Percentiles rank a stretch among this genome's conserved stretches.
Evolutionary conservation across 2,888 invertebrate genomes (phyloP).

Genomic region (Eilema depressum): DNA sequence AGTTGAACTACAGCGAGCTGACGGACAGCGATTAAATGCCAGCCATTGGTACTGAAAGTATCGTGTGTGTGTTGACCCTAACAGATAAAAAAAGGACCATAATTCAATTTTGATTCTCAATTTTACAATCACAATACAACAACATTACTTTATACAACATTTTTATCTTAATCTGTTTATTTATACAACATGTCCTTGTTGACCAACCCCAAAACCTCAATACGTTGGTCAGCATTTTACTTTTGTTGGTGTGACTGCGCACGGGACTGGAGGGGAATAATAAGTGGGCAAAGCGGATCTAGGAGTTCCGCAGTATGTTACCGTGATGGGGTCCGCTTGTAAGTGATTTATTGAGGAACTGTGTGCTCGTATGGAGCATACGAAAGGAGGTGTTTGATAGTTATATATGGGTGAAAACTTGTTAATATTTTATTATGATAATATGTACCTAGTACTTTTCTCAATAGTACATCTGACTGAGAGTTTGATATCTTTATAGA

Average conservation of each 20-base stretch:
- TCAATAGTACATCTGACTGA: no score
- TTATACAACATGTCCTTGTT: slow-evolving; percentile 48
- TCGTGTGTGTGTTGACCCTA: not conserved
- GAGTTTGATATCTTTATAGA: no score
- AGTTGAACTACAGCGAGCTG: not conserved
- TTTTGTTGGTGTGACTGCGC: slow-evolving; percentile 29
- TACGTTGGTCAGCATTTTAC: slow-evolving; percentile 47
- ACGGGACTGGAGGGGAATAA: slow-evolving; percentile 39
- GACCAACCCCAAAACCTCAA: slow-evolving; percentile 56
- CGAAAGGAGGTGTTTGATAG: not conserved
- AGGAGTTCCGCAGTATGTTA: slow-evolving; percentile 31
- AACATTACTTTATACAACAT: slow-evolving; percentile 39
- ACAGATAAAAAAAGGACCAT: not conserved
- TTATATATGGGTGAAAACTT: not conserved
- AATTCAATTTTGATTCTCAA: slow-evolving; percentile 4
- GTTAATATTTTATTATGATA: no score
- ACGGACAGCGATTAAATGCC: not conserved
- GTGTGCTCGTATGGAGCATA: not conserved
- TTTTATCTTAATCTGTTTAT: slow-evolving; percentile 26
- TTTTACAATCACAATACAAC: slow-evolving; percentile 20
- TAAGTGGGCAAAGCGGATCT: slow-evolving; percentile 25
- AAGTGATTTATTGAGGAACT: slow-evolving; percentile 38
- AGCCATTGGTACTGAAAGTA: not conserved
- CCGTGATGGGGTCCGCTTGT: slow-evolving; percentile 31
- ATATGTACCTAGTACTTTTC: no score